Evolutionary conservation across 2,797 vertebrate genomes (phyloP).

Genomic region (Sciurus carolinensis): DNA sequence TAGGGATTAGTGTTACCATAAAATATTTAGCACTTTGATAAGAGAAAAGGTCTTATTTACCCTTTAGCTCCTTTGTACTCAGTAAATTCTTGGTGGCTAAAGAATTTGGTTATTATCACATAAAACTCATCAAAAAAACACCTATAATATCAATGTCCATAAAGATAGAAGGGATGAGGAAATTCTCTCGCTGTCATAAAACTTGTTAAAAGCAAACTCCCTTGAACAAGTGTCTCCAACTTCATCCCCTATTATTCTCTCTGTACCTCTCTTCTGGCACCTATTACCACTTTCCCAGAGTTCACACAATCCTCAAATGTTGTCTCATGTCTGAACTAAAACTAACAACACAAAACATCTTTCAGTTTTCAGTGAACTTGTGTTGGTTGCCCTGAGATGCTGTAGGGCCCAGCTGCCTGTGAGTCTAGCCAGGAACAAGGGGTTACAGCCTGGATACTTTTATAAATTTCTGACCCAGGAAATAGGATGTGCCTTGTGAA

Average conservation of each 20-base stretch:
- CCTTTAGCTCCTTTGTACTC: not conserved
- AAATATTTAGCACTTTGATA: not conserved
- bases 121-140: not conserved
- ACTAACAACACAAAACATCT: not conserved
- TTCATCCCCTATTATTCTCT: not conserved
- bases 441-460: not conserved
- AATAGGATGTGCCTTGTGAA: not conserved
- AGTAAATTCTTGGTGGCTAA: conserved; percentile 9
- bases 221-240: not conserved
- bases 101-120: conserved; percentile 12
- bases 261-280: not conserved
- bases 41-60: not conserved
- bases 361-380: not conserved
- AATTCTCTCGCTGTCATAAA: not conserved
- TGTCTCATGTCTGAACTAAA: not conserved
- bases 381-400: not conserved
- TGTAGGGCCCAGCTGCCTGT: not conserved
- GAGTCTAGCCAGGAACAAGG: not conserved
- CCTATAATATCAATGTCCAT: not conserved
- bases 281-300: not conserved
- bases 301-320: conserved; percentile 17
- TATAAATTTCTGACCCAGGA: not conserved
- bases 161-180: not conserved
- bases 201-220: not conserved
- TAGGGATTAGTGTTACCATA: not conserved